Conservation (phyloP, 2,797 vertebrate genomes). For the Enteromius thamalakanensis region DNA sequence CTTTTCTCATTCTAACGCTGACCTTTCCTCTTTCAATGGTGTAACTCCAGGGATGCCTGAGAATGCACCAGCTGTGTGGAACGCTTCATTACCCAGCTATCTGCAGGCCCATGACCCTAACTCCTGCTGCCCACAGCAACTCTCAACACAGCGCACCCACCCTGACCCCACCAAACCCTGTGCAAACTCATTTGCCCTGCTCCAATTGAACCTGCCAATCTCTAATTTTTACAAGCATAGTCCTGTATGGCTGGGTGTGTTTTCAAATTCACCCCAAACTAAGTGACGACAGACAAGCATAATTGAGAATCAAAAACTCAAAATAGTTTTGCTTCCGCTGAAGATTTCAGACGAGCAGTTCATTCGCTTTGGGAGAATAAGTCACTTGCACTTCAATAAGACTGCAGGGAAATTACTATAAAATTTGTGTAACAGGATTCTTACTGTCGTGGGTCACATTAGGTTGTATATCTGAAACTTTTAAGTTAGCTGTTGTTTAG, state of each 20-base stretch:
- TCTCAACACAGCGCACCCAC: conserved; percentile 34
- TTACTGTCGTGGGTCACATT: conserved; percentile 6
- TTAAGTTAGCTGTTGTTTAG: conserved; percentile 1
- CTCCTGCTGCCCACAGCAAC: conserved; percentile 67
- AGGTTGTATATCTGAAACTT: not conserved
- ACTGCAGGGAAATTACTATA: conserved; percentile 35
- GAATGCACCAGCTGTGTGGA: conserved; percentile 77
- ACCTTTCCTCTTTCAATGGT: conserved; percentile 70
- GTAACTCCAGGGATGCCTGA: conserved; percentile 73
- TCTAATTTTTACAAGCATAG: conserved; percentile 24
- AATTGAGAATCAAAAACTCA: conserved; percentile 33
- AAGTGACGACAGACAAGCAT: not conserved
- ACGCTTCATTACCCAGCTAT: conserved; percentile 80
- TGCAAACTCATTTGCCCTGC: conserved; percentile 29
- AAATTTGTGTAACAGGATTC: conserved; percentile 16
- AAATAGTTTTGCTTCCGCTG: conserved; percentile 36
- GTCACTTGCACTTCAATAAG: conserved; percentile 26
- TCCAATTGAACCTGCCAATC: conserved; percentile 39
- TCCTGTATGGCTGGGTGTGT: not conserved
- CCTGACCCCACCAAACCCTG: conserved; percentile 56
- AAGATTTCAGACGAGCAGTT: not conserved
- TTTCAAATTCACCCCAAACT: conserved; percentile 9
- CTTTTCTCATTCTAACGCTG: conserved; percentile 54
- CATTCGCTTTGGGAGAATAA: conserved; percentile 10
- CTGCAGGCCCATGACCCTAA: conserved; percentile 75